A percentile compares a stretch with the other conserved stretches of the same genome.
Evolutionary conservation across 2,888 invertebrate genomes (phyloP).

Genomic region (Lasius fuliginosus): DNA sequence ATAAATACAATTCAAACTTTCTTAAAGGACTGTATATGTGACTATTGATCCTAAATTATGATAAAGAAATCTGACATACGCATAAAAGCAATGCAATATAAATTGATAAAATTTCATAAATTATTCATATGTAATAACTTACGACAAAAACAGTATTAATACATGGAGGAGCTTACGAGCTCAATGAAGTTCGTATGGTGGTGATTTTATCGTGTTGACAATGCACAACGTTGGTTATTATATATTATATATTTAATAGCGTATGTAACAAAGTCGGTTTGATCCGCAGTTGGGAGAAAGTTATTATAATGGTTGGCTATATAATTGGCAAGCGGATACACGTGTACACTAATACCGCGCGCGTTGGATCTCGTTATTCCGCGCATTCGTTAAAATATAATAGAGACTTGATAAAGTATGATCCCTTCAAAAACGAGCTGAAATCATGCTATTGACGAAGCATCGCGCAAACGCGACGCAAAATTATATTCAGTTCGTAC

Average conservation of each 20-base stretch:
- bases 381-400: conserved; percentile 54
- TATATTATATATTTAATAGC: conserved; percentile 45
- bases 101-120: not conserved
- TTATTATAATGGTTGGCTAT: conserved; percentile 38
- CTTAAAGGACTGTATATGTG: not conserved
- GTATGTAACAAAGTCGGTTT: conserved; percentile 35
- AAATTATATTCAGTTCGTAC: conserved; percentile 63
- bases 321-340: conserved; percentile 44
- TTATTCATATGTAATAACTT: not conserved
- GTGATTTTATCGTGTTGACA: conserved; percentile 27
- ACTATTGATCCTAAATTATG: not conserved
- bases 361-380: conserved; percentile 42
- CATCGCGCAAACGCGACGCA: conserved; percentile 37
- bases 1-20: conserved; percentile 9
- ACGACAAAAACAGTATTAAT: not conserved
- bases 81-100: not conserved
- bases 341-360: conserved; percentile 7
- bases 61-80: not conserved
- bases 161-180: not conserved
- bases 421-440: conserved; percentile 12
- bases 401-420: conserved; percentile 37
- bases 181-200: conserved; percentile 24
- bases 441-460: conserved; percentile 1
- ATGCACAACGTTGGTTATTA: conserved; percentile 28
- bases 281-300: conserved; percentile 19